Evolutionary conservation across 2,888 invertebrate genomes (phyloP).

Genomic region (Athalia circularis): DNA sequence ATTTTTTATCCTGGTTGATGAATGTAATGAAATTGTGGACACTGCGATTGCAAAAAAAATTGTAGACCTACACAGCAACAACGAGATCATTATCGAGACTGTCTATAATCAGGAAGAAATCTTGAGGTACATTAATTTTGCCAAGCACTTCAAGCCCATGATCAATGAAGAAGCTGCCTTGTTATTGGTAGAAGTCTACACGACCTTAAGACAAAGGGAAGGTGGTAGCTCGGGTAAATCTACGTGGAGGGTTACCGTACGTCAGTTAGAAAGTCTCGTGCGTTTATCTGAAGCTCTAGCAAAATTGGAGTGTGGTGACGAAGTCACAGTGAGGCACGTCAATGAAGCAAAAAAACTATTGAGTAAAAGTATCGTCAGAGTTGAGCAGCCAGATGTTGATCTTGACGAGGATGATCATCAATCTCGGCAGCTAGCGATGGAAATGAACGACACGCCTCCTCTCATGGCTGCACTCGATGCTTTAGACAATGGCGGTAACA

Average conservation of each 20-base stretch:
- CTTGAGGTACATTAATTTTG: conserved; percentile 96
- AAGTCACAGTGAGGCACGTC: conserved; percentile 91
- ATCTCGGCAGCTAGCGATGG: conserved; percentile 76
- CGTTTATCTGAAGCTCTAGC: conserved; percentile 98
- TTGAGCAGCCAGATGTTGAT: conserved; percentile 98
- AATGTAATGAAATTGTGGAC: conserved; percentile 95
- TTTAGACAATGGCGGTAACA: conserved; percentile 46
- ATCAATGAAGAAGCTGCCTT: conserved; percentile 88
- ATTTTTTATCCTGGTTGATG: conserved; percentile 98
- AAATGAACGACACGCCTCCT: conserved; percentile 75
- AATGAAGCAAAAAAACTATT: conserved; percentile 92
- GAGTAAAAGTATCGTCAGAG: conserved; percentile 97
- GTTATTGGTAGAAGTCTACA: conserved; percentile 92
- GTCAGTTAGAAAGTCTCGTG: conserved; percentile 96
- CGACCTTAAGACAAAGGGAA: conserved; percentile 90
- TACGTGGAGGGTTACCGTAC: conserved; percentile 97
- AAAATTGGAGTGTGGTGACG: conserved; percentile 94
- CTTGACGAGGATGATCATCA: conserved; percentile 85
- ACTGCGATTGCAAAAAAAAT: conserved; percentile 98
- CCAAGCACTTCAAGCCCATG: conserved; percentile 94
- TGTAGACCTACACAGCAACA: conserved; percentile 93
- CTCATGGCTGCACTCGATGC: conserved; percentile 64
- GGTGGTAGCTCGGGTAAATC: conserved; percentile 81
- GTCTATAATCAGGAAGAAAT: conserved; percentile 93
- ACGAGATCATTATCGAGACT: conserved; percentile 86